A percentile compares a stretch with the other conserved stretches of the same genome.
Conservation (phyloP, 1,140 invertebrate species). For the Bombus waltoni region DNA sequence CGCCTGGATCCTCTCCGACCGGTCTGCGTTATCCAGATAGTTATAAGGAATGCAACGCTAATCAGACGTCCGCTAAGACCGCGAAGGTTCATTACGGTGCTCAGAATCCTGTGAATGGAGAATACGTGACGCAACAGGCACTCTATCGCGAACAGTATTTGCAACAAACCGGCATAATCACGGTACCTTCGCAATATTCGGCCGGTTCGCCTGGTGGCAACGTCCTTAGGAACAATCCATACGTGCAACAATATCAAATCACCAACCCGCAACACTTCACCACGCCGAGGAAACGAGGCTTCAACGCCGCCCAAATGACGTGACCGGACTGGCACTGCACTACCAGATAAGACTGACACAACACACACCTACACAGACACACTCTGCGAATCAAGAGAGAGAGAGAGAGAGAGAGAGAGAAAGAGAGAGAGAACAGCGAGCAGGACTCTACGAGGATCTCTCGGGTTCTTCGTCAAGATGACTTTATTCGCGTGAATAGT, state of each 20-base stretch:
- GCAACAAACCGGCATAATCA: slow-evolving; percentile 76
- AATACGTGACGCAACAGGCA: slow-evolving; percentile 71
- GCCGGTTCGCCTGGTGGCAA: slow-evolving; percentile 67
- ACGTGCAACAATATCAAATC: slow-evolving; percentile 79
- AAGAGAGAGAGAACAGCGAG: neutral
- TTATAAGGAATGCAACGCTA: slow-evolving; percentile 68
- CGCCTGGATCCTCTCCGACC: slow-evolving; percentile 73
- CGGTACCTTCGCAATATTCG: slow-evolving; percentile 68
- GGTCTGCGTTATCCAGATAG: slow-evolving; percentile 69
- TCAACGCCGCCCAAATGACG: slow-evolving; percentile 79
- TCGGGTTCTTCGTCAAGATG: slow-evolving; percentile 8
- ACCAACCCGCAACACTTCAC: slow-evolving; percentile 69
- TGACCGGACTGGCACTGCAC: slow-evolving; percentile 75
- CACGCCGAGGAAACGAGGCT: slow-evolving; percentile 71
- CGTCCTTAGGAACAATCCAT: slow-evolving; percentile 74
- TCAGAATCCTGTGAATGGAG: slow-evolving; percentile 71
- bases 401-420: neutral
- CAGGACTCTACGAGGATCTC: slow-evolving; percentile 8
- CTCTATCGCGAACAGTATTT: slow-evolving; percentile 78
- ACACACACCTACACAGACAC: slow-evolving; percentile 8
- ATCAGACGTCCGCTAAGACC: slow-evolving; percentile 49
- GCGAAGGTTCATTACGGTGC: slow-evolving; percentile 62
- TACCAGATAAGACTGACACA: slow-evolving; percentile 79
- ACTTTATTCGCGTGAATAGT: neutral
- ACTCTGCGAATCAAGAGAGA: slow-evolving; percentile 21